Evolutionary conservation across 1,140 invertebrate species (phyloP).

Genomic region (Neodiprion pinetum): DNA sequence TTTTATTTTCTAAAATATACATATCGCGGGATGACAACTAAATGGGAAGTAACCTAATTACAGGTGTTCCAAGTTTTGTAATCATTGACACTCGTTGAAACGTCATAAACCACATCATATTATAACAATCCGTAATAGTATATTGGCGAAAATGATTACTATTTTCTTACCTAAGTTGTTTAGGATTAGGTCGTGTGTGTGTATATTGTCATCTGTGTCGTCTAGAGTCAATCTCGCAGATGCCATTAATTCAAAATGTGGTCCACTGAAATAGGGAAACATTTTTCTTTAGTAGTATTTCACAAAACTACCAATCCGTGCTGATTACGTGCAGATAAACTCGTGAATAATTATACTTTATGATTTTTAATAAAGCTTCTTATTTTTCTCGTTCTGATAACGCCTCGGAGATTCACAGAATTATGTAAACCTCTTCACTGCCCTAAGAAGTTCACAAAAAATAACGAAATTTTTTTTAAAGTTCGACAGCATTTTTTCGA

Average conservation of each 20-base stretch:
- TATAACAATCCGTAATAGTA: constrained; percentile 15
- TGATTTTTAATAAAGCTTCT: not conserved
- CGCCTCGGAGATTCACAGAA: too few species aligned
- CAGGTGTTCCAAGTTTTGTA: too few species aligned
- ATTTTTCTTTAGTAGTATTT: not conserved
- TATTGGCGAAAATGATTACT: constrained; percentile 7
- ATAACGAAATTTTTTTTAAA: too few species aligned
- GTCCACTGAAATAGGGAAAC: constrained; percentile 62
- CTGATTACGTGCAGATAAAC: constrained; percentile 14
- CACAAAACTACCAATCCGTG: constrained; percentile 14
- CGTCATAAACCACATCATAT: not conserved
- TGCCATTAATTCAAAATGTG: constrained; percentile 75
- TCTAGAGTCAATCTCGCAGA: constrained; percentile 68
- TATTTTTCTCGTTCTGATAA: too few species aligned
- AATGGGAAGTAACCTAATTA: too few species aligned
- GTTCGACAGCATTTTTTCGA: too few species aligned
- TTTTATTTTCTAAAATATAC: constrained; percentile 60
- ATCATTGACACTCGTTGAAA: not conserved
- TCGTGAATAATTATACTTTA: constrained; percentile 18
- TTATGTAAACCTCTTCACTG: too few species aligned
- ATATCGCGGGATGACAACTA: not conserved
- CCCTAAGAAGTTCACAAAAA: too few species aligned
- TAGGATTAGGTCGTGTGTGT: constrained; percentile 63
- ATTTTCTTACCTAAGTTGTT: constrained; percentile 57
- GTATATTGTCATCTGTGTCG: constrained; percentile 67